A percentile compares a stretch with the other conserved stretches of the same genome.
phyloP scores from a whole-genome alignment of 2,113 vertebrate genomes.

The Nothoprocta perdicaria region DNA sequence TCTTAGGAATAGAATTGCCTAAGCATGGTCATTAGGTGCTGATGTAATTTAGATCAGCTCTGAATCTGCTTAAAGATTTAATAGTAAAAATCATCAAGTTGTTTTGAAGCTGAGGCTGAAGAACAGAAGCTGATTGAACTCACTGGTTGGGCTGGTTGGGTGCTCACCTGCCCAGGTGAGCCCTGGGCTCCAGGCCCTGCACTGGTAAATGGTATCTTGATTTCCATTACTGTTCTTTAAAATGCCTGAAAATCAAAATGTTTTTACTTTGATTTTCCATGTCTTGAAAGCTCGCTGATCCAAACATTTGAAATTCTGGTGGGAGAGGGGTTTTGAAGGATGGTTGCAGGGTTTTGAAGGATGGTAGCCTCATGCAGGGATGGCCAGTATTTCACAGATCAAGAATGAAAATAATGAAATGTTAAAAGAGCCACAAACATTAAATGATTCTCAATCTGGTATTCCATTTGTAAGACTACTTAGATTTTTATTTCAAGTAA shows the following conservation, averaged over 20 bases:
- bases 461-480: not conserved
- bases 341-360: not conserved
- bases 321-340: not conserved
- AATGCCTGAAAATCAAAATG: not conserved
- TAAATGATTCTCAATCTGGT: not conserved
- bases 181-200: not conserved
- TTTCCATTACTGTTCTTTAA: not conserved
- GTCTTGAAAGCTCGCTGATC: not conserved
- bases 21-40: not conserved
- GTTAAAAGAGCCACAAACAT: not conserved
- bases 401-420: not conserved
- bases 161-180: not conserved
- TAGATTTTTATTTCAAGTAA: not conserved
- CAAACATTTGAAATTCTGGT: not conserved
- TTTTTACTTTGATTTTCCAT: not conserved
- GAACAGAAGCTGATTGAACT: not conserved
- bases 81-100: not conserved
- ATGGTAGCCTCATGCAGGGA: not conserved
- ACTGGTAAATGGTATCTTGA: not conserved
- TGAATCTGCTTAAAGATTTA: not conserved
- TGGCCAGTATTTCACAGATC: fast-evolving
- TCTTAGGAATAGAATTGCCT: not conserved
- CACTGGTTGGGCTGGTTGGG: not conserved
- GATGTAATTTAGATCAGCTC: not conserved
- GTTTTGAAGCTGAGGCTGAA: not conserved